Evolutionary conservation across 2,113 vertebrate species (phyloP), one percentile per base, ranked within the genome.

Genomic region (Mohoua ochrocephala): DNA sequence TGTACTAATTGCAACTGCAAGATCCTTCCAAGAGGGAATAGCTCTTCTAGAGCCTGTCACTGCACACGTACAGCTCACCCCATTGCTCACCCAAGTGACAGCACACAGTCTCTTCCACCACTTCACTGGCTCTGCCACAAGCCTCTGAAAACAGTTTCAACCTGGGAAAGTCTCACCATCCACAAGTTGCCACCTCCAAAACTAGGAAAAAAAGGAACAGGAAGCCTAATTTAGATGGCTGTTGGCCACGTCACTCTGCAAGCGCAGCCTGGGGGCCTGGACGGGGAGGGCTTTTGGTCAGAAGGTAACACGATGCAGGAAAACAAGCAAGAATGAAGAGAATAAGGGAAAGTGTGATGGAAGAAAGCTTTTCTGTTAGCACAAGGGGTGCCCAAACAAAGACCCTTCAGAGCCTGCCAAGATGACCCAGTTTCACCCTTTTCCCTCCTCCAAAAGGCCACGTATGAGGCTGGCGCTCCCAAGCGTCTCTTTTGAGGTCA

Each of bases 221-320:
- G 42, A 24, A 71, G 56, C 67, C 13, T 59, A 33, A 86, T 63
- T 79, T 79, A 75, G 42, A 13, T 42, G 71, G 7, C 10, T 75
- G 26, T 6, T 37, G 1, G 1, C 20, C 31, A 5, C 0, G 0
- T 63, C 17, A n/a, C 20, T 71, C n/a, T n/a, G n/a, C n/a, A n/a
- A n/a, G 56, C 57, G 30, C 22, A 63, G n/a, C 35, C 45, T 2
- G n/a, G 54, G 33, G 53, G 12, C 15, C 57, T 60, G 19, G 45
- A 67, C 37, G 53, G 31, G 47, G 11, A 42, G n/a, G 45, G 59
- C 23, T 54, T 59, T 0, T 60, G 52, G 82, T 86, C 63, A 88
- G 87, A 73, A 79, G 56, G 42, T 39, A 89, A 73, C 47, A 49
- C 3, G 37, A 77, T n/a, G 80, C 81, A 64, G 47, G 56, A 87